These are phyloP conservation scores for Conger conger DNA, from an alignment of 2,113 vertebrate genomes.

Conservation along the genomic window DNA sequence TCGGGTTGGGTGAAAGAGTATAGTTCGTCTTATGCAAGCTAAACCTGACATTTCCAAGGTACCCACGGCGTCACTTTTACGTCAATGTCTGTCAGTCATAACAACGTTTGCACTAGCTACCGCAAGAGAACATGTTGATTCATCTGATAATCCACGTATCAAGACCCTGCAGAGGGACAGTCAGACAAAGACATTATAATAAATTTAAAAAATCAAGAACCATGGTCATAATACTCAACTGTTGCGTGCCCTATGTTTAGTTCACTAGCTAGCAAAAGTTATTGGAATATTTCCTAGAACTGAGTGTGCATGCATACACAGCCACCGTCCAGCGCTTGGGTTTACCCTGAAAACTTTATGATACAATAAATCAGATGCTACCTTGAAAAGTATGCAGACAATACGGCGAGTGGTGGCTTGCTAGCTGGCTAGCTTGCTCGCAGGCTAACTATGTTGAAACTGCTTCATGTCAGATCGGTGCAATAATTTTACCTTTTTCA, in stretches of 20 bases:
- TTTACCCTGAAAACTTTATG: conserved; percentile 13
- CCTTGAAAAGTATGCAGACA: conserved; percentile 18
- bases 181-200: neutral
- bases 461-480: conserved; percentile 23
- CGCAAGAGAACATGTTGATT: neutral
- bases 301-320: neutral
- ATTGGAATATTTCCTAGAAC: neutral
- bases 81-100: neutral
- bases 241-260: conserved; percentile 17
- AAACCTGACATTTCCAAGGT: neutral
- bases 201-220: neutral
- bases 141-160: neutral
- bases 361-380: neutral
- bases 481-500: conserved; percentile 54
- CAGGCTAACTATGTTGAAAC: conserved; percentile 58
- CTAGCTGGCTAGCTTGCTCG: conserved; percentile 14
- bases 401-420: conserved; percentile 9
- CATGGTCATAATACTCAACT: conserved; percentile 11
- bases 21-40: neutral
- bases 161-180: conserved; percentile 6
- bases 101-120: neutral
- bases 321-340: neutral
- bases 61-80: neutral
- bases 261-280: neutral
- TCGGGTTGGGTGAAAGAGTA: neutral